A percentile compares a stretch with the other conserved stretches of the same genome.
Conservation (phyloP, 2,888 invertebrate genomes). For the Clitarchus hookeri region DNA sequence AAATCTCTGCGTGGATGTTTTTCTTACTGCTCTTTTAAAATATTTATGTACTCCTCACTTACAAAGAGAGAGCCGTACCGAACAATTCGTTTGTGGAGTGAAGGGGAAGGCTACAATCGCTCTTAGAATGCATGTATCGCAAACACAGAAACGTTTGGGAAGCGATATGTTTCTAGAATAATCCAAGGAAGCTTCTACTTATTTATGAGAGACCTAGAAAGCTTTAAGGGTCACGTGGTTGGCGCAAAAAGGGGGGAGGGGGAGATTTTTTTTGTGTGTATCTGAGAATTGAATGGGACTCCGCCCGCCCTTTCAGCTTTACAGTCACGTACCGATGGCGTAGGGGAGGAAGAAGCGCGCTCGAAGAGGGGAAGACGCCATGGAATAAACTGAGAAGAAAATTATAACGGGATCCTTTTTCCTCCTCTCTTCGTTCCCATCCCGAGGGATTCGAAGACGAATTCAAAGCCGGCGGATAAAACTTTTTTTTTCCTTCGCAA, state of each 20-base stretch:
- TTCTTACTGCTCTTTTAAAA: too few relatives aligned
- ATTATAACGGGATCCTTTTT: conserved; percentile 14
- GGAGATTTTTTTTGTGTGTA: not conserved
- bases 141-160: not conserved
- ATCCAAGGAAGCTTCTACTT: not conserved
- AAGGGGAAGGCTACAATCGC: not conserved
- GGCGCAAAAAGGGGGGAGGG: too few relatives aligned
- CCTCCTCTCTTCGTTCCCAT: not conserved
- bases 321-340: not conserved
- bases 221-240: not conserved
- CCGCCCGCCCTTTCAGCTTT: not conserved
- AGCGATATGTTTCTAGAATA: not conserved
- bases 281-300: not conserved
- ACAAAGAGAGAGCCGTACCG: not conserved
- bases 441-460: conserved; percentile 1
- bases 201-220: not conserved
- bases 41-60: too few relatives aligned
- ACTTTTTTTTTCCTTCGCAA: not conserved
- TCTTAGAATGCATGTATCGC: not conserved
- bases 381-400: conserved; percentile 4
- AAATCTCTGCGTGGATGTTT: too few relatives aligned
- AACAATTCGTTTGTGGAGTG: not conserved
- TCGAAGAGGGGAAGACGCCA: not conserved
- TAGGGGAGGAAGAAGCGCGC: not conserved
- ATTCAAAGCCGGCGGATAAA: conserved; percentile 8